Percentiles rank a stretch among this genome's conserved stretches.
Conservation (phyloP, 2,113 vertebrate species). For the Grus americana region DNA sequence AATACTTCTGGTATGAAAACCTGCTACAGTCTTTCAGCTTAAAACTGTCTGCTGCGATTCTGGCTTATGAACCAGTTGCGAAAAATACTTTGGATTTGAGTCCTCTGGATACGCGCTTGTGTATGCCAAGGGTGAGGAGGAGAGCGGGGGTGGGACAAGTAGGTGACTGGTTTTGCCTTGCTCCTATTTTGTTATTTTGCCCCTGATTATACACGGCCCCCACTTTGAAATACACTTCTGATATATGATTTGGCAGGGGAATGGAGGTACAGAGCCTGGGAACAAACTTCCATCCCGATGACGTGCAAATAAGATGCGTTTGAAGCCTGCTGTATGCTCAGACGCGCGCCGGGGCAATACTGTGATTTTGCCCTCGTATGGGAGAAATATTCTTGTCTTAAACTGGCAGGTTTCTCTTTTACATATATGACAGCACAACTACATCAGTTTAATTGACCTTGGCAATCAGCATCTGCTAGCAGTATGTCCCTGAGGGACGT, state of each 20-base stretch:
- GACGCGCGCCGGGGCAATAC: accelerated
- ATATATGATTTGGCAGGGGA: background rate
- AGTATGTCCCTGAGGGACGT: conserved; percentile 58
- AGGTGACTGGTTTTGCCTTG: background rate
- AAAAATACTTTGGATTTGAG: background rate
- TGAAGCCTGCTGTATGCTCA: background rate
- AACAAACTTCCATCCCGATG: background rate
- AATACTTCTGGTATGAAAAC: conserved; percentile 4
- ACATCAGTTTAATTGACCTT: conserved; percentile 80
- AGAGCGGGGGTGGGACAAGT: background rate
- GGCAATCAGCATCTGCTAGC: conserved; percentile 74
- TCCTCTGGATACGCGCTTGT: background rate
- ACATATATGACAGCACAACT: conserved; percentile 66
- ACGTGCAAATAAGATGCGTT: background rate
- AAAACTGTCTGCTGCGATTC: background rate
- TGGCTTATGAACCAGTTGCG: background rate
- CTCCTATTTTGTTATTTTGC: background rate
- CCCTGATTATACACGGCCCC: background rate
- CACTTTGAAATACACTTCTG: background rate
- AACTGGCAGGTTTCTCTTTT: conserved; percentile 66
- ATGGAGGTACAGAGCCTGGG: background rate
- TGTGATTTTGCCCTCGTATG: background rate
- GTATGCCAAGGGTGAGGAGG: background rate
- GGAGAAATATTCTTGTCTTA: conserved; percentile 64
- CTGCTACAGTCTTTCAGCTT: background rate